Evolutionary conservation across 2,113 vertebrate genomes (phyloP).

Genomic region (Phaetusa simplex): DNA sequence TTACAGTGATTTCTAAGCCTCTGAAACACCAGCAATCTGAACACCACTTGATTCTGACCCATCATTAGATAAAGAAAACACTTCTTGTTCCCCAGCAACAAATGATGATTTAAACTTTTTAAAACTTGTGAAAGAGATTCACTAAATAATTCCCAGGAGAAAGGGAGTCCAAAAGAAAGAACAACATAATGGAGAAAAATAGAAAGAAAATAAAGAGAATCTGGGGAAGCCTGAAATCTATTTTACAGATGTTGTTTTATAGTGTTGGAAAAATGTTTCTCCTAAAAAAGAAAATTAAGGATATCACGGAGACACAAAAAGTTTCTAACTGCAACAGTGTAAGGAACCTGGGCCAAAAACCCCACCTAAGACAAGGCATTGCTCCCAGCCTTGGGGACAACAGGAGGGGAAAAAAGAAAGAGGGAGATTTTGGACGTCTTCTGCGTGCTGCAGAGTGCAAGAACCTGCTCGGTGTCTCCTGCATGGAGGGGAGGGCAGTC

Average conservation of each 20-base stretch:
- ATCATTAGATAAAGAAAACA: neutral
- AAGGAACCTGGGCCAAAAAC: neutral
- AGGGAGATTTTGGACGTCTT: neutral
- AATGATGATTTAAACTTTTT: neutral
- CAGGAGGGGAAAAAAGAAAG: neutral
- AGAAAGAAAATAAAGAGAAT: neutral
- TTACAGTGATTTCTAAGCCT: neutral
- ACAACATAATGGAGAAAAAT: neutral
- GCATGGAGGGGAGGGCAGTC: neutral
- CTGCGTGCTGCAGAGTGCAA: neutral
- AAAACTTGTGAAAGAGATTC: neutral
- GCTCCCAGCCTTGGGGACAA: neutral
- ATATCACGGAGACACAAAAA: neutral
- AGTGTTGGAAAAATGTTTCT: neutral
- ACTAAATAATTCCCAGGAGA: neutral
- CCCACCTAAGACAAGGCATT: rapidly evolving
- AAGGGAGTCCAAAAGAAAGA: neutral
- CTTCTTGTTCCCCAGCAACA: neutral
- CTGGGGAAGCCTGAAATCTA: neutral
- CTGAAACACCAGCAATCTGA: neutral
- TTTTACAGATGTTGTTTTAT: neutral
- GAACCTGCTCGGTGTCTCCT: neutral
- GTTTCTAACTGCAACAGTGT: neutral
- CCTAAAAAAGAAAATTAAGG: neutral
- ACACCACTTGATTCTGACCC: neutral